phyloP scores from a whole-genome alignment of 2,797 vertebrate genomes.

The Ispidina lecontei region DNA sequence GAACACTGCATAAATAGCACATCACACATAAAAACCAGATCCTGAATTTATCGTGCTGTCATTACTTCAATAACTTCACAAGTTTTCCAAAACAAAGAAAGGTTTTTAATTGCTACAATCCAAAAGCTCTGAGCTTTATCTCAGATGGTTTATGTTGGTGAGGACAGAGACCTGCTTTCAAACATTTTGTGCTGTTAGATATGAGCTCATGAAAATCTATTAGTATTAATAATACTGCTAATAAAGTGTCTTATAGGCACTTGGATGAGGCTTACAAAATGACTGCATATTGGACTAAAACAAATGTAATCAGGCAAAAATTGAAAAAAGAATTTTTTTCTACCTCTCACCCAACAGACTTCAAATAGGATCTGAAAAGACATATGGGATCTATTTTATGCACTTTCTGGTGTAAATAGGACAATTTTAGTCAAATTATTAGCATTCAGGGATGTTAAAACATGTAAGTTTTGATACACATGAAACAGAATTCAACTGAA shows the following conservation, averaged over 20 bases:
- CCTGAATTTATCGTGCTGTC: not conserved
- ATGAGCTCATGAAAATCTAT: fast-evolving
- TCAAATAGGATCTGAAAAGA: not conserved
- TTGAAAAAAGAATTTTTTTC: not conserved
- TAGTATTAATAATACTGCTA: not conserved
- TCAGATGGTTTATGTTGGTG: not conserved
- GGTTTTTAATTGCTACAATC: not conserved
- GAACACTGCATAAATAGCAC: not conserved
- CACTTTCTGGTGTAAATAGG: not conserved
- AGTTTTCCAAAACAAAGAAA: not conserved
- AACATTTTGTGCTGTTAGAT: not conserved
- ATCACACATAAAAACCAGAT: not conserved
- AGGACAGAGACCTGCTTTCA: not conserved
- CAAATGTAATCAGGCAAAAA: not conserved
- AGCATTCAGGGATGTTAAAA: not conserved
- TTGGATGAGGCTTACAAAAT: not conserved
- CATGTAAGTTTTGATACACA: not conserved
- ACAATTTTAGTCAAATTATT: not conserved
- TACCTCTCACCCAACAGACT: not conserved
- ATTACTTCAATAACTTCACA: not conserved
- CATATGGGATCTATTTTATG: not conserved
- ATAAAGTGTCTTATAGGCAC: not conserved
- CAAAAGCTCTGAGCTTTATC: not conserved
- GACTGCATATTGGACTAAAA: not conserved
- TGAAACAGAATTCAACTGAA: not conserved